A percentile compares a stretch with the other conserved stretches of the same genome.
These are phyloP conservation scores for Folsomia manolachei DNA, from an alignment of 2,888 invertebrate genomes.

Conservation along the genomic window DNA sequence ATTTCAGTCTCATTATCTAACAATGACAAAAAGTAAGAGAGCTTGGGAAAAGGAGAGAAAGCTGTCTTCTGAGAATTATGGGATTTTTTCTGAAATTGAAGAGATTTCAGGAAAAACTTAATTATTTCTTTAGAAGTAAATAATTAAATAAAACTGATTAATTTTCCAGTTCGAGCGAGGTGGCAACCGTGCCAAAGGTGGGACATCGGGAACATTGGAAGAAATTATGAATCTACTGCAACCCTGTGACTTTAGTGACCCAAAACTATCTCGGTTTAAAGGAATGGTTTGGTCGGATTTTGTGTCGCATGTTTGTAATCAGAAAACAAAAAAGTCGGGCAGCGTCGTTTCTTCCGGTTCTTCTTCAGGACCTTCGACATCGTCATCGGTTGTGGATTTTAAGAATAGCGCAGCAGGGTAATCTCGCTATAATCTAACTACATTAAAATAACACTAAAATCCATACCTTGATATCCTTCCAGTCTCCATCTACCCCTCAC, in stretches of 20 bases:
- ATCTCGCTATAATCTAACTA: not conserved
- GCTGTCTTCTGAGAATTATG: too few relatives aligned
- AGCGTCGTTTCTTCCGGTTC: constrained; percentile 37
- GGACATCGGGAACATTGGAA: constrained; percentile 57
- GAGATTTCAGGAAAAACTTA: too few relatives aligned
- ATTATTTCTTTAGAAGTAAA: too few relatives aligned
- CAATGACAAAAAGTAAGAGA: too few relatives aligned
- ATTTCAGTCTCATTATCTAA: too few relatives aligned
- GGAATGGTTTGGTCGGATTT: constrained; percentile 56
- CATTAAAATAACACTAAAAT: too few relatives aligned
- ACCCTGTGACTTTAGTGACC: constrained; percentile 59
- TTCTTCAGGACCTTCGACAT: constrained; percentile 27
- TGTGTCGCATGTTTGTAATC: constrained; percentile 54
- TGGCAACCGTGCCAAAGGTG: constrained; percentile 58
- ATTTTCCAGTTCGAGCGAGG: constrained; percentile 60
- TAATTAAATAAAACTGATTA: too few relatives aligned
- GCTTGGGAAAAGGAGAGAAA: too few relatives aligned
- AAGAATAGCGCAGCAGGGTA: constrained; percentile 1
- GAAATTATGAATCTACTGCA: constrained; percentile 58
- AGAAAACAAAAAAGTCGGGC: constrained; percentile 39
- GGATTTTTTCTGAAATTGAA: too few relatives aligned
- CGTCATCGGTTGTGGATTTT: constrained; percentile 9
- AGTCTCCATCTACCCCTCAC: too few relatives aligned
- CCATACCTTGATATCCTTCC: too few relatives aligned
- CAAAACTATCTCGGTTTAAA: constrained; percentile 58